Evolutionary conservation across 2,113 vertebrate genomes (phyloP).

Genomic region (Macroglossus sobrinus): DNA sequence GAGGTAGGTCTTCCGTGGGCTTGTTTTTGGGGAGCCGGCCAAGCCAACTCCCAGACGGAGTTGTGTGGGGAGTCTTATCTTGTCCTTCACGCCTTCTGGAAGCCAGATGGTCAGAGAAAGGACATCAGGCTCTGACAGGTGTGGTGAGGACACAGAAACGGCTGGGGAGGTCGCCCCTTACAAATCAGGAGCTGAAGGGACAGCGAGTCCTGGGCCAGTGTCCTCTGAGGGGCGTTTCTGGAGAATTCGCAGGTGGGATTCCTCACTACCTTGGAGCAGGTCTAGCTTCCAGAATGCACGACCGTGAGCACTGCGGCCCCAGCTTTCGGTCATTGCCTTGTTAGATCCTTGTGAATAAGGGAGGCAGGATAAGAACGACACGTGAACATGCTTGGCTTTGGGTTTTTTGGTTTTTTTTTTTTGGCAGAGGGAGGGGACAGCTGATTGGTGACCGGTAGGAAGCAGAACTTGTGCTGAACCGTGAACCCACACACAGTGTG

Average conservation of each 20-base stretch:
- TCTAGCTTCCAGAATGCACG: neutral
- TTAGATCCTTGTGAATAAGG: neutral
- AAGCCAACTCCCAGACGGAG: accelerated
- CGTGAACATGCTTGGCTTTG: too few relatives aligned
- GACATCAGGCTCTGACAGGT: neutral
- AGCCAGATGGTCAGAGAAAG: neutral
- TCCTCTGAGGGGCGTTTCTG: neutral
- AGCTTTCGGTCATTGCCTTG: accelerated
- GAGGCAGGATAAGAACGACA: neutral
- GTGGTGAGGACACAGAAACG: neutral
- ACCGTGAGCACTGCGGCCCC: too few relatives aligned
- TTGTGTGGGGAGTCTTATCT: neutral
- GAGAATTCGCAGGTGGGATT: neutral
- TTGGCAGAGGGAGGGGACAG: accelerated
- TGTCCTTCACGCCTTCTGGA: neutral
- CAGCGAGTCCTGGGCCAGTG: neutral
- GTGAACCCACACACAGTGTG: neutral
- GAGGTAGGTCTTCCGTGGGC: neutral
- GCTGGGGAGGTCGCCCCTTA: neutral
- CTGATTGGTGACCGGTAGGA: neutral
- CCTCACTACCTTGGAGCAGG: neutral
- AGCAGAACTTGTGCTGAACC: too few relatives aligned
- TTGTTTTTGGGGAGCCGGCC: neutral
- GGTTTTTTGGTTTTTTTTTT: too few relatives aligned
- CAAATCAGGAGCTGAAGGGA: too few relatives aligned